Conservation (phyloP, 2,888 invertebrate species). For the Fragum sueziense region DNA sequence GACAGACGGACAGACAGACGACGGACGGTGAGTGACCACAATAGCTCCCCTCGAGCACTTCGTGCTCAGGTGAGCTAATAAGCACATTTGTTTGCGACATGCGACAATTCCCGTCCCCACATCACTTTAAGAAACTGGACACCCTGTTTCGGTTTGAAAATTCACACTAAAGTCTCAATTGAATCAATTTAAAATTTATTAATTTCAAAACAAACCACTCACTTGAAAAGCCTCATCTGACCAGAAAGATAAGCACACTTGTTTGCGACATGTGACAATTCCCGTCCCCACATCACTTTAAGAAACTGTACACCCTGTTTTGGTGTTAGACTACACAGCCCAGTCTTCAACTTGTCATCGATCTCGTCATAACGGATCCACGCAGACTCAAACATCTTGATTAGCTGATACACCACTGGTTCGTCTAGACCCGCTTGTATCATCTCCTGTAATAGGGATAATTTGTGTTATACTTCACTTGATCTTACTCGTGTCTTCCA, state of each 20-base stretch:
- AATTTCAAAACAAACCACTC: constrained; percentile 13
- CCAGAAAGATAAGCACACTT: constrained; percentile 53
- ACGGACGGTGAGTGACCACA: too few species aligned
- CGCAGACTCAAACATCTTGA: constrained; percentile 45
- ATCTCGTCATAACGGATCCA: constrained; percentile 44
- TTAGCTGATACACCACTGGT: constrained; percentile 43
- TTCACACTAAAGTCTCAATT: too few species aligned
- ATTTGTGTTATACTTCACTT: neutral
- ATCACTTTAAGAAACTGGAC: constrained; percentile 47
- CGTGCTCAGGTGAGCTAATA: too few species aligned
- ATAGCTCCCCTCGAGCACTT: too few species aligned
- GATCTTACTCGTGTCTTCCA: neutral
- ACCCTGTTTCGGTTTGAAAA: constrained; percentile 36
- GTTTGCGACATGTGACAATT: constrained; percentile 43
- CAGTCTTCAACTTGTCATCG: constrained; percentile 46
- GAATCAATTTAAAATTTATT: too few species aligned
- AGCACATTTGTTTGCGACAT: constrained; percentile 51
- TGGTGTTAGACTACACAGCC: constrained; percentile 30
- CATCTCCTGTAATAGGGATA: constrained; percentile 38
- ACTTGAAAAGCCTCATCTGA: constrained; percentile 54
- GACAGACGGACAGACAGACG: too few species aligned
- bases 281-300: constrained; percentile 31
- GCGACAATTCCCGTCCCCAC: constrained; percentile 28
- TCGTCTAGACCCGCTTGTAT: constrained; percentile 47
- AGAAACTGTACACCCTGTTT: constrained; percentile 47